Base-by-base conservation (phyloP, 30 jellyfish, hydroid and myxozoan species). In the Hydra vulgaris region DNA sequence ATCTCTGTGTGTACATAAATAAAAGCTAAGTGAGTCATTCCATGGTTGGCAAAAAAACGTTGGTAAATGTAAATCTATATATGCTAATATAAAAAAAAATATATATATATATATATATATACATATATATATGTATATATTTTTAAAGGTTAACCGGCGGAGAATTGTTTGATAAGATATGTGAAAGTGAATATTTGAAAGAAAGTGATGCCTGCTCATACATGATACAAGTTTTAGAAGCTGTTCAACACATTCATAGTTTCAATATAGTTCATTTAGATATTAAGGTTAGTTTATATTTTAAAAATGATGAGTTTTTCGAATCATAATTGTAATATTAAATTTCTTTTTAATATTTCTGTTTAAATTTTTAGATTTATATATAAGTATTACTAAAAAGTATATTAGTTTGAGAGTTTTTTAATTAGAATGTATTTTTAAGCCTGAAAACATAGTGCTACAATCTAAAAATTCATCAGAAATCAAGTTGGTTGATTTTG, bases 361-460 rank as follows among this genome's bases (percentile, higher is more conserved):
- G 61, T n/a, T n/a, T n/a, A n/a, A n/a, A n/a, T n/a, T n/a, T n/a
- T n/a, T n/a, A n/a, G n/a, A n/a, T n/a, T n/a, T n/a, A n/a, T n/a
- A n/a, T n/a, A n/a, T n/a, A n/a, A n/a, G n/a, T n/a, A n/a, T n/a
- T n/a, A n/a, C n/a, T n/a, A n/a, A n/a, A 40, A 40, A 40, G 61
- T 40, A 40, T 40, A 40, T 40, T 40, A 40, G 61, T 40, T 40
- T 40, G 12, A 40, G 12, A 40, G 12, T 3, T 12, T 40, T 40
- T 40, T 12, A 21, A 17, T 8, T 22, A 18, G 73, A 17, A 18
- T 22, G 54, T 56, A 4, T 52, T 25, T 86, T 86, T 53, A 25
- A 94, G 99, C 99, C 99, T 15, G 99, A 94, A 77, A 94, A 94
- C 78, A 85, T 94, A 17, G 96, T 94, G 7, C 86, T 94, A 66